Conservation (phyloP, 2,888 invertebrate species). For the Drosophila ezoana region DNA sequence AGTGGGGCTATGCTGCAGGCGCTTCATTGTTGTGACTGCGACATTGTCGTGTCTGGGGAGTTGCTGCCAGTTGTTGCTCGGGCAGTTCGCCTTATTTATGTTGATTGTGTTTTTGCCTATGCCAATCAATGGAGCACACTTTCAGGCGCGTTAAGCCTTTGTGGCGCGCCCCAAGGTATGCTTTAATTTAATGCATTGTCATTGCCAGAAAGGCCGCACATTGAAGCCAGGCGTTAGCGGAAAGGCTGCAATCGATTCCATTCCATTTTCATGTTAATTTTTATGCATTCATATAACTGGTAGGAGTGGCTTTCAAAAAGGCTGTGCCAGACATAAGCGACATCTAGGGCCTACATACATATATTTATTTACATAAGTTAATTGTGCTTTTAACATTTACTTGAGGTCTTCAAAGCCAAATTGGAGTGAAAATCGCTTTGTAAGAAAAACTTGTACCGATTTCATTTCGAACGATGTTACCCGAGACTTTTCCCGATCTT, state of each 20-base stretch:
- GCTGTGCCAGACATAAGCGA: neutral
- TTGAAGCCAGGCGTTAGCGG: neutral
- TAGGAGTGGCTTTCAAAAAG: neutral
- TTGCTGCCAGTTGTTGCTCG: constrained; percentile 35
- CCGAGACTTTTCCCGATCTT: too few species aligned
- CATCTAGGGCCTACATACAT: too few species aligned
- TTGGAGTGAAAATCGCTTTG: too few species aligned
- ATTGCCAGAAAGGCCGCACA: constrained; percentile 19
- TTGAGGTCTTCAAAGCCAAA: too few species aligned
- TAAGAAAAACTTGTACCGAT: too few species aligned
- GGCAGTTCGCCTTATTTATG: constrained; percentile 69
- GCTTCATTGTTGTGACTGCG: constrained; percentile 66
- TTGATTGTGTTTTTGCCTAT: constrained; percentile 78
- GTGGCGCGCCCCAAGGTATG: constrained; percentile 63
- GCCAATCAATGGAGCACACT: constrained; percentile 74
- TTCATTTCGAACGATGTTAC: too few species aligned
- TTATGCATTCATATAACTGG: constrained; percentile 7
- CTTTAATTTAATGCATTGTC: constrained; percentile 67
- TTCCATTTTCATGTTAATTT: constrained; percentile 12
- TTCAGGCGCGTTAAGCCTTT: constrained; percentile 61
- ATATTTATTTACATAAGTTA: too few species aligned
- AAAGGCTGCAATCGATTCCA: constrained; percentile 23
- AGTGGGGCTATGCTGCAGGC: constrained; percentile 51
- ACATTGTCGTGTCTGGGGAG: constrained; percentile 58
- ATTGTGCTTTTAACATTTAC: too few species aligned